These are phyloP conservation scores for Platorchestia sp. DNA, from an alignment of 1,140 invertebrate genomes.

Conservation along the genomic window DNA sequence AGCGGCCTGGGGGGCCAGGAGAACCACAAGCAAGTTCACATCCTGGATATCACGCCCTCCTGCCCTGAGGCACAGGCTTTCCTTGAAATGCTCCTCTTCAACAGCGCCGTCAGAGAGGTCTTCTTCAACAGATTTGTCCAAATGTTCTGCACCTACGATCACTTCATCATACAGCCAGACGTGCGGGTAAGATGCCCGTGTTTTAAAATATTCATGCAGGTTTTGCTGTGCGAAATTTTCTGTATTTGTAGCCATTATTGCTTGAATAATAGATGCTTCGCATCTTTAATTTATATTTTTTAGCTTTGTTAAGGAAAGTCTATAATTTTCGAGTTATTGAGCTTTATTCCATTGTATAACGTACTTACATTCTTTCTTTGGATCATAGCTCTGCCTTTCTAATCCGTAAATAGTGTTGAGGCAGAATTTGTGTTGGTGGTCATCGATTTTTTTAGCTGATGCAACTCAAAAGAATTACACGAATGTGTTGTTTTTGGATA, in stretches of 20 bases:
- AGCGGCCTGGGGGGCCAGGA: slow-evolving; percentile 2
- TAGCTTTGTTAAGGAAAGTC: too few species aligned
- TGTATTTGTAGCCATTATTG: not conserved
- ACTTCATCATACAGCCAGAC: slow-evolving; percentile 94
- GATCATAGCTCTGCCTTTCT: too few species aligned
- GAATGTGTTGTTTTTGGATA: too few species aligned
- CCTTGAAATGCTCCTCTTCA: slow-evolving; percentile 89
- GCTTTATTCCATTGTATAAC: too few species aligned
- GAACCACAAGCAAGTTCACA: slow-evolving; percentile 25
- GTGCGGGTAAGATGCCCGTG: slow-evolving; percentile 75
- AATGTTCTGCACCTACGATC: slow-evolving; percentile 95
- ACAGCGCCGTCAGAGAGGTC: slow-evolving; percentile 92
- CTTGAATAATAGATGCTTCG: not conserved
- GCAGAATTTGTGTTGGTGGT: too few species aligned
- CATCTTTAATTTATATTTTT: too few species aligned
- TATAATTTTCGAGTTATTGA: too few species aligned
- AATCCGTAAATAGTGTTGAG: too few species aligned
- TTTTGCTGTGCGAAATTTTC: not conserved
- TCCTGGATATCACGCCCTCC: slow-evolving; percentile 16
- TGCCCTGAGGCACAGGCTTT: slow-evolving; percentile 55
- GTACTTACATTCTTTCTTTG: too few species aligned
- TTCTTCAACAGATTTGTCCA: slow-evolving; percentile 97
- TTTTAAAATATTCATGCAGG: not conserved
- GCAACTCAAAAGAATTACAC: too few species aligned
- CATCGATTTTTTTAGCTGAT: too few species aligned